Evolutionary conservation across 1,140 invertebrate genomes (phyloP), one percentile per base, ranked within the genome.

Genomic region (Drosophila pallidifrons): DNA sequence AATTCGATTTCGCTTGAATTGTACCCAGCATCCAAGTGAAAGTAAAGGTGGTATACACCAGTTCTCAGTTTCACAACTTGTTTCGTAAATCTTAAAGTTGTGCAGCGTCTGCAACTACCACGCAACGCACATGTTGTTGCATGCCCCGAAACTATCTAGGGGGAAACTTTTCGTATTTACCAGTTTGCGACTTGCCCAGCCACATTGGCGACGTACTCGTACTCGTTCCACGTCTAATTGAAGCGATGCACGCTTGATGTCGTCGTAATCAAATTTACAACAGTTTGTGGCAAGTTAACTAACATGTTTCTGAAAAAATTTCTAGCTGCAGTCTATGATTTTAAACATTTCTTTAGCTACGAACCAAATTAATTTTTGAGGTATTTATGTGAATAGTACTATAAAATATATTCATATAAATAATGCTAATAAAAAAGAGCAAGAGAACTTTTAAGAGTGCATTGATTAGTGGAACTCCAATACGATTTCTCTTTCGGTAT

Each of bases 1-100:
- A 82, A 82, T 79, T 74, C 75, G 75, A 75, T 67, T 79, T 79
- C 32, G 49, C 51, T 64, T 66, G 54, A 43, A 30, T 60, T 46
- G 30, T 54, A 45, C 47, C 46, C 66, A 49, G 15, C 54, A 52
- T 7, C 11, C 4, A 10, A 2, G 28, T n/a, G n/a, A n/a, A 2
- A 3, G 11, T n/a, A 5, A n/a, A 35, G 7, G 7, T 20, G 41
- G 30, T 38, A 35, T 57, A n/a, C 11, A 30, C 46, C 58, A 7
- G 3, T 10, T 5, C n/a, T 30, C 25, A 25, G 10, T 52, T 30
- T 28, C n/a, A 11, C 2, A 52, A 52, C 16, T 16, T 15, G 3
- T 2, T 43, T 43, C 4, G 4, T 11, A 13, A 13, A 13, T 49
- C 46, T 20, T 3, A 8, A 8, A 25, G 7, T 25, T 20, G 46